phyloP scores from a whole-genome alignment of 2,888 invertebrate genomes.

The Ophioninae sp. region DNA sequence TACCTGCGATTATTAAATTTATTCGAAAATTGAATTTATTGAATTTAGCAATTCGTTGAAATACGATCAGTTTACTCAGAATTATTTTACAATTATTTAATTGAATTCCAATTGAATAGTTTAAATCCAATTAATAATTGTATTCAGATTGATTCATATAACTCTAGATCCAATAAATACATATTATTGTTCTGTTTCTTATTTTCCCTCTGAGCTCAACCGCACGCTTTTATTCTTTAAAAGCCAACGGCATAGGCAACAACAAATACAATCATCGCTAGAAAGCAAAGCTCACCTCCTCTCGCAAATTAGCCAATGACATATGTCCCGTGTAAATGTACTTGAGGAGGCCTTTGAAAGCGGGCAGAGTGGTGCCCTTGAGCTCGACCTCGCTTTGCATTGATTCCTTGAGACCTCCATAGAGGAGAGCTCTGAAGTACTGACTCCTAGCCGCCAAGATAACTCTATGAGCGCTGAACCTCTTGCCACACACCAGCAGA shows the following conservation, averaged over 20 bases:
- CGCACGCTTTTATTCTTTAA: not conserved
- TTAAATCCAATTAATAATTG: no score
- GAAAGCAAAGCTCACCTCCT: constrained; percentile 80
- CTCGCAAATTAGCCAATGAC: constrained; percentile 82
- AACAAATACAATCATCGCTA: not conserved
- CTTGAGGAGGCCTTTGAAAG: constrained; percentile 94
- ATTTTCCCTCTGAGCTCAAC: no score
- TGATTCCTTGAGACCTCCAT: constrained; percentile 90
- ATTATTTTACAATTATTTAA: no score
- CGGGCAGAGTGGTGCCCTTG: constrained; percentile 90
- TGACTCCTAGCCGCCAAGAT: constrained; percentile 97
- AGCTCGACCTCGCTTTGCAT: constrained; percentile 91
- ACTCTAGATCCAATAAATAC: no score
- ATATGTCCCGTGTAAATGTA: constrained; percentile 97
- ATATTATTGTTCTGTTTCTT: no score
- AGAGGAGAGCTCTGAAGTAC: constrained; percentile 94
- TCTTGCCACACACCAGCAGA: constrained; percentile 90
- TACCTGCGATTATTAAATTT: no score
- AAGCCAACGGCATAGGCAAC: not conserved
- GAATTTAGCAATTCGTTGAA: no score
- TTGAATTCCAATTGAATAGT: no score
- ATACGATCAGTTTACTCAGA: no score
- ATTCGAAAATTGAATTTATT: no score
- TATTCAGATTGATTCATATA: no score
- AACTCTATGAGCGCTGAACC: constrained; percentile 88